These are phyloP conservation scores for Maccullochella peelii DNA, from an alignment of 2,113 vertebrate species.

Conservation along the genomic window DNA sequence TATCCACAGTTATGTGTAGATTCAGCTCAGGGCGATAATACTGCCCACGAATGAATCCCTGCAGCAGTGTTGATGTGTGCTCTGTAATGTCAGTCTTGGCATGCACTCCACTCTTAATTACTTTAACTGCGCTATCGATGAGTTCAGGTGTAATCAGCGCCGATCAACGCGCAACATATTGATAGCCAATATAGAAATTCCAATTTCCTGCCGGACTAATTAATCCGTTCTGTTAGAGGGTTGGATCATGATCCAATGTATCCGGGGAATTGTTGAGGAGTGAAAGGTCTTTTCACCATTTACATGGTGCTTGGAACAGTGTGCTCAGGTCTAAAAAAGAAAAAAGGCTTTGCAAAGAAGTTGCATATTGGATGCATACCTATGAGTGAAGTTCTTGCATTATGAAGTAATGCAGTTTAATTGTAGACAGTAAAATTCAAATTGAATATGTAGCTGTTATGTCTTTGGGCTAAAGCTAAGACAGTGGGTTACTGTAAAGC, in stretches of 20 bases:
- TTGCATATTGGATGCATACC: slow-evolving; percentile 23
- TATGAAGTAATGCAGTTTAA: background rate
- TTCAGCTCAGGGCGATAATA: slow-evolving; percentile 36
- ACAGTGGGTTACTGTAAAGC: background rate
- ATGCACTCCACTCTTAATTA: slow-evolving; percentile 62
- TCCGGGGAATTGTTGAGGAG: slow-evolving; percentile 1
- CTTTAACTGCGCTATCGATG: slow-evolving; percentile 52
- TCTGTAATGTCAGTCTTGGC: slow-evolving; percentile 29
- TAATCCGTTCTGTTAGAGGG: background rate
- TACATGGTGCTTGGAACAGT: slow-evolving; percentile 1
- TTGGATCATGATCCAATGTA: slow-evolving; percentile 4
- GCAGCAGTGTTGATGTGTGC: slow-evolving; percentile 32
- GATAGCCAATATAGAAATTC: slow-evolving; percentile 34
- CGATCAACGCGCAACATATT: slow-evolving; percentile 31
- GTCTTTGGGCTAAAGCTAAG: background rate
- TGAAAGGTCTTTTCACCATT: background rate
- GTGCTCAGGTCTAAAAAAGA: background rate
- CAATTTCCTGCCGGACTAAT: slow-evolving; percentile 24
- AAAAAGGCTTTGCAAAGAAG: slow-evolving; percentile 24
- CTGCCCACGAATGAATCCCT: slow-evolving; percentile 37
- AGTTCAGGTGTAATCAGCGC: slow-evolving; percentile 62
- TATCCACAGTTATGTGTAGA: slow-evolving; percentile 24
- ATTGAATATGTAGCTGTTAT: background rate
- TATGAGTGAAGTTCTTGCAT: slow-evolving; percentile 31
- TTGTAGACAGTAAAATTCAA: background rate